Conservation (phyloP, 2,888 invertebrate species). For the Phortica okadai region DNA sequence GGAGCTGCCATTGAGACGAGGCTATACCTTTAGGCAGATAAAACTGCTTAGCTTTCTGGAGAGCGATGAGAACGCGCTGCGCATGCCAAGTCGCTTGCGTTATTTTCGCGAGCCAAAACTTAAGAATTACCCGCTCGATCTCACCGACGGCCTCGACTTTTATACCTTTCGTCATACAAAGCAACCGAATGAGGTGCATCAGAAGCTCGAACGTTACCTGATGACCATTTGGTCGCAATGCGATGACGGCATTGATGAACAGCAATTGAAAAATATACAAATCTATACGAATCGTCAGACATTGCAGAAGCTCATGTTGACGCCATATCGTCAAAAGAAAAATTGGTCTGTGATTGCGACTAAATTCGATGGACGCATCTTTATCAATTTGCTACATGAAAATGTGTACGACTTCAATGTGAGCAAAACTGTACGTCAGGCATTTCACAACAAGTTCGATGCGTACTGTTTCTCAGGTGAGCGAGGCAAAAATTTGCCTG, state of each 20-base stretch:
- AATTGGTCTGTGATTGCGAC: slow-evolving; percentile 10
- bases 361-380: slow-evolving; percentile 4
- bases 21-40: neutral
- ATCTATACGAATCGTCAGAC: slow-evolving; percentile 4
- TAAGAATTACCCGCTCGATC: slow-evolving; percentile 1
- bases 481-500: neutral
- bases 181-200: neutral
- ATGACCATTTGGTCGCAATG: slow-evolving; percentile 21
- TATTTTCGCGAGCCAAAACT: slow-evolving; percentile 18
- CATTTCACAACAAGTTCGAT: neutral
- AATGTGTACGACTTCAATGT: too few species aligned
- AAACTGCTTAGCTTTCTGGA: slow-evolving; percentile 3
- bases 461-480: slow-evolving; percentile 20
- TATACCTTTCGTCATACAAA: neutral
- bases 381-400: neutral
- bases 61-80: neutral
- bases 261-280: neutral
- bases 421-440: neutral
- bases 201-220: neutral
- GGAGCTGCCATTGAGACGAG: neutral
- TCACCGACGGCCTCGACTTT: neutral
- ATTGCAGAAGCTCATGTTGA: slow-evolving; percentile 21
- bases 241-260: slow-evolving; percentile 15
- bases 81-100: neutral
- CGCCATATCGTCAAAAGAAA: neutral